Evolutionary conservation across 2,888 invertebrate genomes (phyloP).

Genomic region (Dicyrtomina minuta): DNA sequence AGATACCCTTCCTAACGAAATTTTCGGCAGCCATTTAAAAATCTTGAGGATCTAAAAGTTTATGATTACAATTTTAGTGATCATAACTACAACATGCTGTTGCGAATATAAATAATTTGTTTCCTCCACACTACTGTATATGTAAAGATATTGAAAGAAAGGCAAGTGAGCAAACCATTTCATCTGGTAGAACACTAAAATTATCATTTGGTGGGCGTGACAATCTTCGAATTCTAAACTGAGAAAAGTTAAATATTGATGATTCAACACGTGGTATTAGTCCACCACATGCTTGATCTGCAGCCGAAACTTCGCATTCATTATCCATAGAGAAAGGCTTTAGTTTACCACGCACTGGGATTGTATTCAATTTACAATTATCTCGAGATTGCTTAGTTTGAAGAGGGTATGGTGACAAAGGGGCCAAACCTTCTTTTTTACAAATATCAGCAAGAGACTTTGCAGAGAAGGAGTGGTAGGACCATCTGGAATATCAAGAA

Average conservation of each 20-base stretch:
- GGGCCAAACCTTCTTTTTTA: slow-evolving; percentile 27
- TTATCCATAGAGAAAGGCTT: background rate
- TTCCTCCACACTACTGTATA: no score
- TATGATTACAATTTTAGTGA: no score
- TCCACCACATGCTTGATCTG: background rate
- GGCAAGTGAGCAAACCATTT: slow-evolving; percentile 65
- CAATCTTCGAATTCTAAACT: slow-evolving; percentile 15
- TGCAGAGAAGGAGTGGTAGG: slow-evolving; percentile 24
- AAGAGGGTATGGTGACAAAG: slow-evolving; percentile 17
- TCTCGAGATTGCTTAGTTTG: slow-evolving; percentile 13
- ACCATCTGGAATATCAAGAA: slow-evolving; percentile 27
- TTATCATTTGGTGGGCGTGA: slow-evolving; percentile 59
- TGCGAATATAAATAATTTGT: no score
- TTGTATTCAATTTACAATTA: background rate
- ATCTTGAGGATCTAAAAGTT: slow-evolving; percentile 59
- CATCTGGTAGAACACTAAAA: slow-evolving; percentile 77
- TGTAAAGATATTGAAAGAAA: background rate
- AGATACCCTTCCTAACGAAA: slow-evolving; percentile 69
- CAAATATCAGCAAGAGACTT: slow-evolving; percentile 25
- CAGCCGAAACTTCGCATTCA: background rate
- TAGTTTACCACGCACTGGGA: background rate
- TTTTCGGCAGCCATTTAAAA: slow-evolving; percentile 79
- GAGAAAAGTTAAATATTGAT: slow-evolving; percentile 18
- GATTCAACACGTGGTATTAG: slow-evolving; percentile 13
- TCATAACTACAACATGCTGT: no score